Evolutionary conservation across 2,113 vertebrate genomes (phyloP).

Genomic region (Hylia prasina): DNA sequence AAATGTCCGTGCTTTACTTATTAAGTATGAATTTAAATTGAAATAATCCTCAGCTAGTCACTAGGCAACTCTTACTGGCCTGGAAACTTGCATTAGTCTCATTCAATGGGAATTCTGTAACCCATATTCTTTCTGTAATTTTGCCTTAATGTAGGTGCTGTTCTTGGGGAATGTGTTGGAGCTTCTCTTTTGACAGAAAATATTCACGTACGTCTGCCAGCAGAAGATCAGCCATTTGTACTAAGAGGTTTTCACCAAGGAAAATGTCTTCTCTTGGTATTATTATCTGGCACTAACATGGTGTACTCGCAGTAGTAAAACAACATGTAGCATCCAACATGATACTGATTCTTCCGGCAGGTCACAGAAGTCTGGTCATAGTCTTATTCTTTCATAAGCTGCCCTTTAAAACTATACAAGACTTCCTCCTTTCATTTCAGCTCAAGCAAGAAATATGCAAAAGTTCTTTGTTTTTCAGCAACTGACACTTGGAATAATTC

Average conservation of each 20-base stretch:
- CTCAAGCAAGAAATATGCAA: neutral
- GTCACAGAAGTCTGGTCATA: neutral
- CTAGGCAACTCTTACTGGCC: neutral
- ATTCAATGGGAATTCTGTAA: neutral
- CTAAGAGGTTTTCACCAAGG: neutral
- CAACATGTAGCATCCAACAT: fast-evolving
- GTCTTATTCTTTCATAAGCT: neutral
- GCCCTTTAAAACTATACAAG: neutral
- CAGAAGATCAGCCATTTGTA: neutral
- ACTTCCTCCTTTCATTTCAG: neutral
- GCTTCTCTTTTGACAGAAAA: neutral
- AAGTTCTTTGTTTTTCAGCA: neutral
- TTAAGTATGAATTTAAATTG: neutral
- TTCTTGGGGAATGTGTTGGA: neutral
- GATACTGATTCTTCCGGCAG: neutral
- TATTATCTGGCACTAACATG: neutral
- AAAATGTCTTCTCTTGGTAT: neutral
- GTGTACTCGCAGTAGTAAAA: neutral
- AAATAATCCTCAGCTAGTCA: neutral
- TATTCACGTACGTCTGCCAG: neutral
- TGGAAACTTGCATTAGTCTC: neutral
- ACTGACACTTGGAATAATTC: neutral
- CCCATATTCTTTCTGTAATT: neutral
- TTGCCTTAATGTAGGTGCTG: fast-evolving
- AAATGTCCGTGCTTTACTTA: neutral